Evolutionary conservation across 2,888 invertebrate species (phyloP), one percentile per base, ranked within the genome.

Genomic region (Tipula vernalis): DNA sequence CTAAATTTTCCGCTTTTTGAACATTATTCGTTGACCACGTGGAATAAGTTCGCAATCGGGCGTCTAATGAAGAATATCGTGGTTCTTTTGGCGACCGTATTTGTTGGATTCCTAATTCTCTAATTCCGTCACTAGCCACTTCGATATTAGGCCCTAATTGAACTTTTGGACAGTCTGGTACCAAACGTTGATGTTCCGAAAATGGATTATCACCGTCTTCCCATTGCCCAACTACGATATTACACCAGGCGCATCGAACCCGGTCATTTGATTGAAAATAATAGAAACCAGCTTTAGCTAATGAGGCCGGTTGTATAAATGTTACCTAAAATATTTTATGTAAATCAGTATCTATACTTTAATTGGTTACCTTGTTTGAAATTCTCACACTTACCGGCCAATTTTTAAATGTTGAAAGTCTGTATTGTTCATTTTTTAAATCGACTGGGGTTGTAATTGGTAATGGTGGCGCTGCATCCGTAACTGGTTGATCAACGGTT

Each of bases 271-370:
- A 93, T 88, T 95, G 94, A 2, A 95, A 92, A 89, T 96, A 98
- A 90, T 95, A 98, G 90, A 98, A 98, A 4, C 98, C 98, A 86
- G 97, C 96, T 90, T 93, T 94, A 0, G 97, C 97, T 88, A 98
- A 92, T 6, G 94, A 93, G 89, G 94, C 93, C 0, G 96, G 95
- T 1, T 94, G 93, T 28, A 98, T 90, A 86, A 91, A 90, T 6
- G 91, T 71, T 12, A 71, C 10, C 71, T 71, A 71, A 28, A 71
- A 71, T 71, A 12, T 36, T 36, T 39, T 39, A 39, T 28, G 6
- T 47, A 28, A 18, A 47, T 51, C 36, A 39, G 42, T 83, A 42
- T 41, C 2, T 36, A 83, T 42, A 83, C 4, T 41, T 2, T 36
- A 2, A 71, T 42, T 28, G 28, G 28, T 28, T 28, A 28, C 0